phyloP scores from a whole-genome alignment of 2,888 invertebrate species.

The Tenthredo livida region DNA sequence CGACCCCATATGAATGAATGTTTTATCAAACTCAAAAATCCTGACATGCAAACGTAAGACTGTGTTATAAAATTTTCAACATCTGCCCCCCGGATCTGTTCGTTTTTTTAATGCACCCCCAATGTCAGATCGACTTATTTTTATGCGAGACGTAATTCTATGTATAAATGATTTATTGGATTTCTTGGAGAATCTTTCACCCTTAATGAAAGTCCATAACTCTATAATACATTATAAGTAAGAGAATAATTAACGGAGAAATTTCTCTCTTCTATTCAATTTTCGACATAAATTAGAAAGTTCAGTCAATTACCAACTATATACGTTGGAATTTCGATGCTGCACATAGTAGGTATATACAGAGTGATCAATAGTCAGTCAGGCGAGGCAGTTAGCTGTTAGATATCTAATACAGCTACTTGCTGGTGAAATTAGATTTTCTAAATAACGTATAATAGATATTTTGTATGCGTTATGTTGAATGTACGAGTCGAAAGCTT shows the following conservation, averaged over 20 bases:
- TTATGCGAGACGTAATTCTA: not conserved
- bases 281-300: conserved; percentile 6
- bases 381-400: not conserved
- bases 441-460: conserved; percentile 3
- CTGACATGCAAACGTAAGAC: not conserved
- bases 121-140: too few relatives aligned
- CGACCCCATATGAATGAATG: too few relatives aligned
- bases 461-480: not conserved
- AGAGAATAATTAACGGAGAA: not conserved
- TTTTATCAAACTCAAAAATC: not conserved
- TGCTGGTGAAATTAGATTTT: not conserved
- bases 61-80: not conserved
- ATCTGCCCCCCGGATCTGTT: not conserved
- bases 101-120: not conserved
- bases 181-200: not conserved
- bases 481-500: not conserved
- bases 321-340: not conserved
- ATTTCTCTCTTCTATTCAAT: conserved; percentile 20
- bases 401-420: not conserved
- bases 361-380: conserved; percentile 19
- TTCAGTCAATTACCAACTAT: not conserved
- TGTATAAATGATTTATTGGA: not conserved
- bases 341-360: not conserved
- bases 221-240: not conserved
- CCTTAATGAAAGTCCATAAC: not conserved